Evolutionary conservation across 2,888 invertebrate genomes (phyloP), one percentile per base, ranked within the genome.

Genomic region (Hedya salicella): DNA sequence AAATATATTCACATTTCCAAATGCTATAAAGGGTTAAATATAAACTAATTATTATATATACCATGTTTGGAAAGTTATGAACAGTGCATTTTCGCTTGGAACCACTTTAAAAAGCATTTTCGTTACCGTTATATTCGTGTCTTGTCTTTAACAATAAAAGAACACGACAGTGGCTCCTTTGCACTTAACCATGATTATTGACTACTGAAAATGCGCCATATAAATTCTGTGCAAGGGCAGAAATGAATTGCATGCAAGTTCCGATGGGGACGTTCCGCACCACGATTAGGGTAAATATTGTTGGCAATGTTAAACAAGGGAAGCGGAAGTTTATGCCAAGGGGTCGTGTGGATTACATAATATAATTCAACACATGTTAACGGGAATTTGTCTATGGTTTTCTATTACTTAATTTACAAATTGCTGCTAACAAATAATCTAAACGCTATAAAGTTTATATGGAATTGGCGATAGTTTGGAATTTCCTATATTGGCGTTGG

Each of bases 261-360:
- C 32, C 52, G 17, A 53, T 48, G 60, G 44, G 52, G 53, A 14
- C 30, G 40, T 32, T 46, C 46, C 46, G 8, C 5, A 9, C 21
- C 21, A 36, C 44, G 50, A 59, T 59, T 60, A 36, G 59, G 65
- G 59, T 53, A 60, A 60, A 60, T 40, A 65, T 60, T 59, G n/a
- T 50, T 25, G 50, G 57, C 50, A 64, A 64, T 50, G 57, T 57
- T 57, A 50, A 50, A 50, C 59, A 59, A 52, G 65, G 64, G 46
- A 65, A 17, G 39, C 44, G 50, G 21, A 44, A 59, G 52, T 36
- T 44, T 44, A 30, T 52, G 48, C 40, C 17, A 17, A 25, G 50
- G 64, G 57, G 57, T 40, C 19, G 42, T 36, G 46, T 42, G 54
- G 48, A 52, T 21, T 57, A 17, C 64, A 36, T n/a, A 19, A 8